A percentile compares a stretch with the other conserved stretches of the same genome.
phyloP scores from a whole-genome alignment of 2,797 vertebrate genomes.

The Aselliscus stoliczkanus region DNA sequence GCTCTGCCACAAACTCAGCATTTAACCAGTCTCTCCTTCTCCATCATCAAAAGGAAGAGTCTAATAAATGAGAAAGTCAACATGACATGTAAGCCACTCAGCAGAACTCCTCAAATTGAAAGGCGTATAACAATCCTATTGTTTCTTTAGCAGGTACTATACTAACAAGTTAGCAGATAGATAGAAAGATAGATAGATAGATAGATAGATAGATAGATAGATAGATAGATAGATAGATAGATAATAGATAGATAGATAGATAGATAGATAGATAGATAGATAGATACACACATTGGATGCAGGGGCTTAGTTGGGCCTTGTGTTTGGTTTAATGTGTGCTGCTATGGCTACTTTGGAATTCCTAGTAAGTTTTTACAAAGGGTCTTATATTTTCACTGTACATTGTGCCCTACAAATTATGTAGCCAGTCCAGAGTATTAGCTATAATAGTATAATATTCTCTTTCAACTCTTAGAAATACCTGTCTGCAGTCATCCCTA shows the following conservation, averaged over 20 bases:
- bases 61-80: background rate
- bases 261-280: too few species aligned
- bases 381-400: background rate
- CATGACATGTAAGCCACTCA: background rate
- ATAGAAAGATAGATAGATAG: too few species aligned
- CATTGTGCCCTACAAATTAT: background rate
- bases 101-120: background rate
- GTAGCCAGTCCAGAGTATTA: background rate
- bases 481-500: background rate
- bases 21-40: background rate
- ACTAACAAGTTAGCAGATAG: background rate
- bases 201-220: too few species aligned
- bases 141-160: background rate
- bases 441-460: background rate
- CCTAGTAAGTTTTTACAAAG: background rate
- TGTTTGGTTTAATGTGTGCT: background rate
- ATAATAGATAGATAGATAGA: too few species aligned
- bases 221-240: background rate
- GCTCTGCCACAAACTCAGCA: background rate
- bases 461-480: background rate
- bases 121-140: background rate
- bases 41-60: background rate
- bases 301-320: background rate
- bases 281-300: too few species aligned
- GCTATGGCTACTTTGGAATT: background rate